phyloP scores from a whole-genome alignment of 2,888 invertebrate genomes.

The Torymus tubicola region DNA sequence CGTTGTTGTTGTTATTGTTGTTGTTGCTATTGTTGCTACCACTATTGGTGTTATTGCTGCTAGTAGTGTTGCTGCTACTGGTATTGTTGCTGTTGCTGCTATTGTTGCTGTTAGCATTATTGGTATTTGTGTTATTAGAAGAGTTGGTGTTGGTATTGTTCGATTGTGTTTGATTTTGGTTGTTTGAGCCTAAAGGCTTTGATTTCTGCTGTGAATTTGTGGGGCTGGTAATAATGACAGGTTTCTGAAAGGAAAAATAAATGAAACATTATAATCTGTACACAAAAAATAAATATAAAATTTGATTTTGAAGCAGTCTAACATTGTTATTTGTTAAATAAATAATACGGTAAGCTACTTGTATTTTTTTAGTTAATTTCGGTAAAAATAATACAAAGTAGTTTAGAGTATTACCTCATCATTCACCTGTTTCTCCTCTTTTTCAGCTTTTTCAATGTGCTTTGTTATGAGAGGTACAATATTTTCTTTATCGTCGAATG shows the following conservation, averaged over 20 bases:
- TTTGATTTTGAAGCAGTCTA: background rate
- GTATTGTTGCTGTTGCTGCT: conserved; percentile 60
- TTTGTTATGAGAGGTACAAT: conserved; percentile 59
- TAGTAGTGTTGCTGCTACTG: conserved; percentile 46
- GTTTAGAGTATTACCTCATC: conserved; percentile 43
- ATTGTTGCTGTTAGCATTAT: conserved; percentile 36
- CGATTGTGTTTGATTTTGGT: conserved; percentile 64
- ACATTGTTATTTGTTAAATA: conserved; percentile 1
- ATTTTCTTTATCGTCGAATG: conserved; percentile 77
- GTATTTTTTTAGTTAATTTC: background rate
- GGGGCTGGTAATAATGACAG: conserved; percentile 53
- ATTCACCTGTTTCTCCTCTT: conserved; percentile 54
- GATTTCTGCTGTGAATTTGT: conserved; percentile 67
- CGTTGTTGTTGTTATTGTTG: conserved; percentile 63
- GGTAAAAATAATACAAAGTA: background rate
- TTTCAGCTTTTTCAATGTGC: conserved; percentile 50
- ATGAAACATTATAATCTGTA: no score
- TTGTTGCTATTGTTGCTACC: conserved; percentile 39
- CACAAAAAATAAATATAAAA: conserved; percentile 30
- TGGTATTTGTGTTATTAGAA: background rate
- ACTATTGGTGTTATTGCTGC: conserved; percentile 38
- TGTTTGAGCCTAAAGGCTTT: conserved; percentile 68
- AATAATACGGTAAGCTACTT: background rate
- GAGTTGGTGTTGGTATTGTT: conserved; percentile 44
- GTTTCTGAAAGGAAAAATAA: conserved; percentile 60